Base-by-base conservation (phyloP, 1,140 invertebrate genomes). In the Asbolus verrucosus region DNA sequence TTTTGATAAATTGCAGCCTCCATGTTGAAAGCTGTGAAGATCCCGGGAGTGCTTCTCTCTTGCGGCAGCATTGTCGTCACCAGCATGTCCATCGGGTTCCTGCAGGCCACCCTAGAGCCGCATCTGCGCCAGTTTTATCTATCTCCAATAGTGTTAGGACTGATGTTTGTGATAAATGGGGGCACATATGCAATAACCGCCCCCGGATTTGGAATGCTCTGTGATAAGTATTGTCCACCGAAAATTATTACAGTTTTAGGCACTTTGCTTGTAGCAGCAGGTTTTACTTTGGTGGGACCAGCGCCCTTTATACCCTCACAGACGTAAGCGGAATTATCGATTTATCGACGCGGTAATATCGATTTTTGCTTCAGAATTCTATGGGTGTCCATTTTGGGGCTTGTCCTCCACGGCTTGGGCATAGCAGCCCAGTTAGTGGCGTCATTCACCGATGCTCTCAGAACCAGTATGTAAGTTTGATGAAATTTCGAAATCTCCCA, bases 141-240 rank as follows among this genome's bases (percentile, higher is more conserved):
- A 54, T 82, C 89, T 75, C 92, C 93, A 0, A 85, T 94, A 4
- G 77, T 93, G 5, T 82, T 95, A 21, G 94, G 94, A 0, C 78
- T 94, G 8, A 91, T 95, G 87, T 96, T 96, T 79, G 88, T 96
- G 9, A 90, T 96, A 38, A 94, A 93, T 76, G 94, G 94, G 1
- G 93, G 90, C 0, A 87, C 90, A 8, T 96, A 96, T 80, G 93
- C 93, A 0, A 33, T 92, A 0, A 91, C 91, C 0, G 92, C 93
- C 0, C 94, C 94, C 0, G 81, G 84, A 8, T 95, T 91, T 89
- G 94, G 94, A 16, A 91, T 87, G 87, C 72, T 94, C 0, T 93
- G 92, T 76, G 93, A 94, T 78, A 87, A 86, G 65, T 75, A 81
- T 6, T 75, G 87, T 1, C 83, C 84, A 31, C 90, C 92, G 0